Conservation (phyloP, 2,797 vertebrate species). For the Pagetopsis macropterus region DNA sequence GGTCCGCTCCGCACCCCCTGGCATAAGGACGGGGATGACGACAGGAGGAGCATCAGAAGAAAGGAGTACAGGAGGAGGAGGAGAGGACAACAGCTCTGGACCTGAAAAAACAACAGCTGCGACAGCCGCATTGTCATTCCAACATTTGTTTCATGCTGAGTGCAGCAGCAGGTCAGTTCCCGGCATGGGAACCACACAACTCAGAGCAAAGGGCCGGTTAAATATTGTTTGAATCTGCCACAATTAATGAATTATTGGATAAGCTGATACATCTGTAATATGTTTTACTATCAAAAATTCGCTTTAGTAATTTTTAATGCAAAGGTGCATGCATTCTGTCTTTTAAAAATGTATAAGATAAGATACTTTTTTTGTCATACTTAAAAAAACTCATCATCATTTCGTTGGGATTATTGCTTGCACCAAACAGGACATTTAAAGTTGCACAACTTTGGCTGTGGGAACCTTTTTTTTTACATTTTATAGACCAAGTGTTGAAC, state of each 20-base stretch:
- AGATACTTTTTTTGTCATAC: not conserved
- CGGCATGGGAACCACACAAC: conserved; percentile 57
- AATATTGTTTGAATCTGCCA: not conserved
- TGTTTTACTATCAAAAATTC: not conserved
- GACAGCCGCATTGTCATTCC: conserved; percentile 69
- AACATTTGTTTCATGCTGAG: conserved; percentile 76
- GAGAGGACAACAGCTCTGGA: conserved; percentile 64
- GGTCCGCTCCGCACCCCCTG: conserved; percentile 21
- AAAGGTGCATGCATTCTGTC: not conserved
- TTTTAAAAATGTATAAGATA: not conserved
- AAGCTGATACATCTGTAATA: not conserved
- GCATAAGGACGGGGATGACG: conserved; percentile 43
- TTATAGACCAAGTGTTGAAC: conserved; percentile 2
- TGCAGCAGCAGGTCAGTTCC: conserved; percentile 68
- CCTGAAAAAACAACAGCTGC: conserved; percentile 87
- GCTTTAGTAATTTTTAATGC: no score
- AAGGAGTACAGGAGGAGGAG: conserved; percentile 52
- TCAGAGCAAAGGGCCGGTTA: not conserved
- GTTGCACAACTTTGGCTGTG: not conserved
- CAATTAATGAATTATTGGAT: not conserved
- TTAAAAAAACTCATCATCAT: not conserved
- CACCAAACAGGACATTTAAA: not conserved
- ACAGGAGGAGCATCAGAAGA: conserved; percentile 52
- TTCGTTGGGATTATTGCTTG: not conserved
- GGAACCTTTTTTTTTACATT: not conserved